Evolutionary conservation across 2,797 vertebrate genomes (phyloP).

Genomic region (Oreochromis mossambicus): DNA sequence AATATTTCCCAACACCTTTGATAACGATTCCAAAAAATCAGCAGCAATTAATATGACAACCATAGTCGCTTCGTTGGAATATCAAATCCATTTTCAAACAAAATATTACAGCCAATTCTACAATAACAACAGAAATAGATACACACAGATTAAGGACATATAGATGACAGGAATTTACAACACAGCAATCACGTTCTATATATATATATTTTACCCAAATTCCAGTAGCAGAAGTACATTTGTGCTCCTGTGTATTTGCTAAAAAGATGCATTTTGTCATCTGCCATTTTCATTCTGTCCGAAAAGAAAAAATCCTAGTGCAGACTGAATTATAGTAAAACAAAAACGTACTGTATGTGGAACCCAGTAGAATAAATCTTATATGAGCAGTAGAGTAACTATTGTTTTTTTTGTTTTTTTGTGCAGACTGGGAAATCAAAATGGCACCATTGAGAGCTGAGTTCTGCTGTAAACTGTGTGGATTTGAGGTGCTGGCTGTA

Average conservation of each 20-base stretch:
- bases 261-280: conserved; percentile 64
- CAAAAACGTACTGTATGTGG: conserved; percentile 29
- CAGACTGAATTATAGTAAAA: conserved; percentile 55
- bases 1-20: conserved; percentile 69
- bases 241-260: conserved; percentile 66
- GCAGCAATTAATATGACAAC: conserved; percentile 79
- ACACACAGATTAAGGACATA: conserved; percentile 79
- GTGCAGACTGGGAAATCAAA: conserved; percentile 67
- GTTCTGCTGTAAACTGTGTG: conserved; percentile 79
- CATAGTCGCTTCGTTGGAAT: conserved; percentile 71
- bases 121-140: conserved; percentile 76
- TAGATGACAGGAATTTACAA: conserved; percentile 81
- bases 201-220: conserved; percentile 60
- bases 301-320: conserved; percentile 55
- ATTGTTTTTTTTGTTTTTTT: conserved; percentile 52
- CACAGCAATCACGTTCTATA: conserved; percentile 79
- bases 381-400: conserved; percentile 28
- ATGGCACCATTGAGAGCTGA: conserved; percentile 76
- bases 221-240: conserved; percentile 66
- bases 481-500: conserved; percentile 74
- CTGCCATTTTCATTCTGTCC: conserved; percentile 56
- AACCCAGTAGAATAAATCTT: conserved; percentile 47
- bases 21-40: conserved; percentile 75
- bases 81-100: conserved; percentile 74
- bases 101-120: conserved; percentile 80